These are phyloP conservation scores for Xenopus tropicalis DNA, from an alignment of 2,113 vertebrate species.

Conservation along the genomic window UCB_Xtro_10.0 CM004446.2:124432501-124433000, in stretches of 20 bases:
- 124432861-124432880: no score
- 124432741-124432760: neutral
- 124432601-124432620: neutral
- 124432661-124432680: neutral
- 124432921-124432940: no score
- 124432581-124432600: accelerated
- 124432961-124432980: no score
- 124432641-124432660: constrained; percentile 8
- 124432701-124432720: neutral
- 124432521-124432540: constrained; percentile 20
- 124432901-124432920: no score
- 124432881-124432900: no score
- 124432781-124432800: no score
- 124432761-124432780: neutral
- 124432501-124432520: neutral
- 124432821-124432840: no score
- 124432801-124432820: no score
- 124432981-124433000: no score
- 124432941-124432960: no score
- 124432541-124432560: constrained; percentile 4
- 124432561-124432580: constrained; percentile 36
- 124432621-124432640: constrained; percentile 8
- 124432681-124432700: neutral
- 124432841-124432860: no score
- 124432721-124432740: neutral